phyloP scores from a whole-genome alignment of 1,140 invertebrate genomes.

The Sarcophaga bullata region DNA sequence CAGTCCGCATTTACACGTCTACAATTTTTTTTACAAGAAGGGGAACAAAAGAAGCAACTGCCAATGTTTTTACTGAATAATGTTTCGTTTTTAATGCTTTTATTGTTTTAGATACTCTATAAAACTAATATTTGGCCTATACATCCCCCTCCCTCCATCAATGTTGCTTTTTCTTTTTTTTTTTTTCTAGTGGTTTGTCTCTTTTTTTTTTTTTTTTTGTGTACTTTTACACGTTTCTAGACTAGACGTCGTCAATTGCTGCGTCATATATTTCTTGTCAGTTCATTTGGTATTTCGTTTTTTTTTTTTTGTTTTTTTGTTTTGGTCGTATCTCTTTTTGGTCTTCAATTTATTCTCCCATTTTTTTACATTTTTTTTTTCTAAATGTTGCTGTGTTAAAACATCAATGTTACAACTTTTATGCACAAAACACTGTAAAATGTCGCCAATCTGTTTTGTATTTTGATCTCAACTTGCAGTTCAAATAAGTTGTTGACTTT shows the following conservation, averaged over 20 bases:
- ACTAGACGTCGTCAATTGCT: constrained; percentile 13
- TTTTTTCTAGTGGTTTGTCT: no score
- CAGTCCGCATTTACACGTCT: no score
- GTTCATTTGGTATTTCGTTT: neutral
- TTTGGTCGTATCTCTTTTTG: neutral
- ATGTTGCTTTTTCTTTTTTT: no score
- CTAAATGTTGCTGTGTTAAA: neutral
- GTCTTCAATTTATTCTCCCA: no score
- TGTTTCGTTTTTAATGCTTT: no score
- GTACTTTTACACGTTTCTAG: constrained; percentile 18
- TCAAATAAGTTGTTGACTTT: constrained; percentile 18
- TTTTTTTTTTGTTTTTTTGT: neutral
- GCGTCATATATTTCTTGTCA: constrained; percentile 20
- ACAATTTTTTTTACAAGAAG: no score
- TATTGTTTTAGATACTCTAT: no score
- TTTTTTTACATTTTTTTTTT: neutral
- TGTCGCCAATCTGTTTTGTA: constrained; percentile 19
- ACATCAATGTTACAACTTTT: neutral
- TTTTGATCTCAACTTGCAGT: constrained; percentile 17
- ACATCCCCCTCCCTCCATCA: no score
- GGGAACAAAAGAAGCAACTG: no score
- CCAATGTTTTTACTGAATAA: no score
- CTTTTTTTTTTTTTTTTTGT: neutral
- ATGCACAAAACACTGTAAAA: constrained; percentile 15
- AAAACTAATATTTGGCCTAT: no score